These are phyloP conservation scores for Poliocrania exsul DNA, from an alignment of 2,797 vertebrate species.

Conservation along the genomic window DNA sequence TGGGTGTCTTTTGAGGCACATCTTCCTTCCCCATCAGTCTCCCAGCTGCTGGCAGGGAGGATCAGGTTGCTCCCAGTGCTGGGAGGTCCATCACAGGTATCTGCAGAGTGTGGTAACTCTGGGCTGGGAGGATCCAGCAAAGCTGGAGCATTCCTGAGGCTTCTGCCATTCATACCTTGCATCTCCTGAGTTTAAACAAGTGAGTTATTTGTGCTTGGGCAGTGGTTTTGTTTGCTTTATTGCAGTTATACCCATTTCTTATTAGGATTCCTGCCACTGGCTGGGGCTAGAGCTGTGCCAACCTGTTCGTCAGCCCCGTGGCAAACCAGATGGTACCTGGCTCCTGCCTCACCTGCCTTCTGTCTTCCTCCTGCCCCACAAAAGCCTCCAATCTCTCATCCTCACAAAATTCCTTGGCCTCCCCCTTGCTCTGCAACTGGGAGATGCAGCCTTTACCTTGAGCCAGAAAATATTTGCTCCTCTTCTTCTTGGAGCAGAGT, in stretches of 20 bases:
- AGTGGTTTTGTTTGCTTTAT: background rate
- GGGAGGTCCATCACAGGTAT: background rate
- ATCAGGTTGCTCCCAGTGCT: background rate
- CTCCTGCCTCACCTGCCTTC: background rate
- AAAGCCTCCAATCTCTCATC: background rate
- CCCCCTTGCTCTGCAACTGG: slow-evolving; percentile 10
- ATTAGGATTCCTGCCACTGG: background rate
- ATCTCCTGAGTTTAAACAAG: background rate
- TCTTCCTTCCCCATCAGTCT: background rate
- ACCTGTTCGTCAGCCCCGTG: background rate
- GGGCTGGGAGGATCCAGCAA: background rate
- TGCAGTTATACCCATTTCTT: background rate
- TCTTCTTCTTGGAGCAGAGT: background rate
- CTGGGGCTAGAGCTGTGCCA: background rate
- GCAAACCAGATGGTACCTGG: background rate
- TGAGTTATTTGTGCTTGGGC: background rate
- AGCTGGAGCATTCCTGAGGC: background rate
- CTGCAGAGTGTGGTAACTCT: fast-evolving
- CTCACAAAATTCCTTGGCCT: background rate
- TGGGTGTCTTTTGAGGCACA: background rate
- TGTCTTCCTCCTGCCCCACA: background rate
- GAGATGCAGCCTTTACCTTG: background rate
- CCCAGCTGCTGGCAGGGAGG: background rate
- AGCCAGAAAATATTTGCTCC: background rate
- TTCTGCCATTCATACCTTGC: background rate